Conservation (phyloP, 2,888 invertebrate genomes). For the Caenorhabditis sp. region DNA sequence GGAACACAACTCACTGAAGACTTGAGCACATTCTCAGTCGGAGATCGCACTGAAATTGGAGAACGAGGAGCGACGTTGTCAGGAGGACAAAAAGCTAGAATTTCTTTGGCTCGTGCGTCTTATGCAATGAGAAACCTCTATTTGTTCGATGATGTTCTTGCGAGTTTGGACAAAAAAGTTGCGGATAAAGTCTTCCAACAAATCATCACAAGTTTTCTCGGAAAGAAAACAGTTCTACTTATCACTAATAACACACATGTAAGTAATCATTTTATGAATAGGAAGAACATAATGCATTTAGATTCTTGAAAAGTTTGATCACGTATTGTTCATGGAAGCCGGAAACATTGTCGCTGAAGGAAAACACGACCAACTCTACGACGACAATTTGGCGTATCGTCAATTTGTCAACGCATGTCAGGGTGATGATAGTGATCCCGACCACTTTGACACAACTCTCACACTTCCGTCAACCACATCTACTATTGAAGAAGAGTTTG, state of each 20-base stretch:
- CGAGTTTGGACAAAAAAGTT: constrained; percentile 75
- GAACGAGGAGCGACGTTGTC: constrained; percentile 73
- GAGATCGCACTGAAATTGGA: constrained; percentile 76
- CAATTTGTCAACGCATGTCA: constrained; percentile 22
- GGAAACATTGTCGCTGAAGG: constrained; percentile 76
- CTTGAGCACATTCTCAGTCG: constrained; percentile 75
- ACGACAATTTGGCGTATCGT: constrained; percentile 22
- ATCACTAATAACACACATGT: constrained; percentile 72
- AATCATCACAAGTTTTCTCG: constrained; percentile 70
- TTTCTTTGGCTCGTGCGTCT: constrained; percentile 76
- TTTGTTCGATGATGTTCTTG: constrained; percentile 76
- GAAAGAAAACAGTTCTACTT: constrained; percentile 72
- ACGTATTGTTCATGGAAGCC: constrained; percentile 76
- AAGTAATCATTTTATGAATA: too few species aligned
- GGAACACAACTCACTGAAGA: constrained; percentile 74
- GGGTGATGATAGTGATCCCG: background rate
- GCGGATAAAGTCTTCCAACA: constrained; percentile 75
- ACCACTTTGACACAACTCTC: constrained; percentile 5
- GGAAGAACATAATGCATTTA: constrained; percentile 71
- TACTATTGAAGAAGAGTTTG: constrained; percentile 13
- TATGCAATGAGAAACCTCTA: constrained; percentile 74
- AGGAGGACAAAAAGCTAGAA: constrained; percentile 76
- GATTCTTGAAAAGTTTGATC: constrained; percentile 75
- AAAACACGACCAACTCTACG: constrained; percentile 75
- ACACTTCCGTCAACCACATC: background rate